phyloP scores from a whole-genome alignment of 2,797 vertebrate genomes.

The Pteronotus mesoamericanus region DNA sequence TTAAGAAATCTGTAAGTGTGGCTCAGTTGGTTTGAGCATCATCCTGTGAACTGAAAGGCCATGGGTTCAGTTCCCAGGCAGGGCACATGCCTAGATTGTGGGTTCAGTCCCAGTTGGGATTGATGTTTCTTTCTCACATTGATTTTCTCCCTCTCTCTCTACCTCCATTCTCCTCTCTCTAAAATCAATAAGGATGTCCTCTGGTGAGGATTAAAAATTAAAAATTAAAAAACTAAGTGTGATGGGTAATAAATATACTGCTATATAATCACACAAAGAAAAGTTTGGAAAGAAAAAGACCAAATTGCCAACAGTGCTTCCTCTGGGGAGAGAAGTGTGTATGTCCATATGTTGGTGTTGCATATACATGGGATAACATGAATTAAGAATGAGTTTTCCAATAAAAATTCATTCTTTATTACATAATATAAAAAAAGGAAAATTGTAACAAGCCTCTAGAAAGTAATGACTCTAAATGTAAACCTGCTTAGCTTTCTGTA shows the following conservation, averaged over 20 bases:
- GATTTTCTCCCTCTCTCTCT: neutral
- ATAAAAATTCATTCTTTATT: neutral
- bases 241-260: neutral
- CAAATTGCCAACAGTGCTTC: neutral
- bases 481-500: neutral
- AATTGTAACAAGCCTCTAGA: neutral
- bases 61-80: neutral
- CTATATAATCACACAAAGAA: neutral
- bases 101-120: no score
- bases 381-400: neutral
- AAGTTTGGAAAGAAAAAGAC: neutral
- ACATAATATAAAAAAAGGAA: neutral
- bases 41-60: no score
- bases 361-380: neutral
- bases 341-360: neutral
- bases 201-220: neutral
- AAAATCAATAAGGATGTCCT: neutral
- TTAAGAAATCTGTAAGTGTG: neutral
- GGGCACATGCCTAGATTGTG: neutral
- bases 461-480: neutral
- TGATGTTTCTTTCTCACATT: neutral
- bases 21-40: neutral
- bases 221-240: neutral
- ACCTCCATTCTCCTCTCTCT: neutral
- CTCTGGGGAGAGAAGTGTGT: neutral